Conservation (phyloP, 2,113 vertebrate genomes). For the Ophiodon elongatus region DNA sequence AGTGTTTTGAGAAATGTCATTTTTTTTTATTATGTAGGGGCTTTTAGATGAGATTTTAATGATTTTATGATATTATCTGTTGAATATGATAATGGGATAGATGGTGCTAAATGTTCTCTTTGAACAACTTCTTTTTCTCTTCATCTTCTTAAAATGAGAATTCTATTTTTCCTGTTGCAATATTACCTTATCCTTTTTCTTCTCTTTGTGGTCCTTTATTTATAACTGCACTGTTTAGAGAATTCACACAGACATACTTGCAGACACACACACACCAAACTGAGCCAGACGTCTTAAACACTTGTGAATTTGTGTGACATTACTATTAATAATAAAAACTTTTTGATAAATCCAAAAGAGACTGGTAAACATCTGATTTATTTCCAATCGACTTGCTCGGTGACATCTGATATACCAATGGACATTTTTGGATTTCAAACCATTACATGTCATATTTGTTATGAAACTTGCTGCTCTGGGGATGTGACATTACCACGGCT, state of each 20-base stretch:
- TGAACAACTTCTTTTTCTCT: slow-evolving; percentile 70
- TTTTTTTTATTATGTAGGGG: slow-evolving; percentile 75
- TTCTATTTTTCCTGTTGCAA: slow-evolving; percentile 88
- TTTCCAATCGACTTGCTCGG: background rate
- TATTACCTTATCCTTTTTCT: slow-evolving; percentile 80
- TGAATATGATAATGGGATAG: slow-evolving; percentile 80
- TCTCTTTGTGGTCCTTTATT: slow-evolving; percentile 86
- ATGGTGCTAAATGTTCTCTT: slow-evolving; percentile 86
- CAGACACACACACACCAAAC: slow-evolving; percentile 84
- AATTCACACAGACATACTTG: slow-evolving; percentile 82
- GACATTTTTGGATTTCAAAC: too few species aligned
- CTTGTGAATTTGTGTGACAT: slow-evolving; percentile 89
- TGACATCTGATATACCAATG: background rate
- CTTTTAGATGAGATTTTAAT: slow-evolving; percentile 78
- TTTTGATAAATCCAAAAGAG: slow-evolving; percentile 82
- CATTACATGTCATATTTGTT: too few species aligned
- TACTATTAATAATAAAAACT: slow-evolving; percentile 86
- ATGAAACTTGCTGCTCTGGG: too few species aligned
- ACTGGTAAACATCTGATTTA: background rate
- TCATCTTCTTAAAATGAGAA: slow-evolving; percentile 79
- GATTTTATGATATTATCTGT: slow-evolving; percentile 77
- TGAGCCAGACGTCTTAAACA: slow-evolving; percentile 91
- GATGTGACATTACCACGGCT: too few species aligned
- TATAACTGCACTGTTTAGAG: slow-evolving; percentile 89
- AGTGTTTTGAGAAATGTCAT: slow-evolving; percentile 71